Percentiles rank a stretch among this genome's conserved stretches.
phyloP scores from a whole-genome alignment of 1,140 invertebrate species.

The Drosophila miranda region DNA sequence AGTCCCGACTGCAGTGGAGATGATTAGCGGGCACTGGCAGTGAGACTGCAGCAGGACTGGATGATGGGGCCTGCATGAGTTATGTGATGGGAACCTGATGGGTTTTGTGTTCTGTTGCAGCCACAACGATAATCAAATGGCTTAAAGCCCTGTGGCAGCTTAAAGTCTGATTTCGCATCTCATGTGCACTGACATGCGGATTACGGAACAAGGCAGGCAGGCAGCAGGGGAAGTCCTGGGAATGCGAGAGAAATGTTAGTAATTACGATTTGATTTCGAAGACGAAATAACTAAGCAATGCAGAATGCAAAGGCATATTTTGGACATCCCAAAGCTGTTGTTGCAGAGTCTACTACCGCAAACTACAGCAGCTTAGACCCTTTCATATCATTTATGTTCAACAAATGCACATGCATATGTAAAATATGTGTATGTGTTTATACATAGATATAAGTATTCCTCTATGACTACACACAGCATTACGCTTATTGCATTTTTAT shows the following conservation, averaged over 20 bases:
- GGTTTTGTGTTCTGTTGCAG: constrained; percentile 14
- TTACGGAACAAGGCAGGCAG: neutral
- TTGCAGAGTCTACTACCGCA: neutral
- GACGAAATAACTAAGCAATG: neutral
- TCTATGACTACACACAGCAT: constrained; percentile 26
- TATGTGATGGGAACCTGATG: constrained; percentile 54
- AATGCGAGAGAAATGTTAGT: neutral
- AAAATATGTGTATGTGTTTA: neutral
- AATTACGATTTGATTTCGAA: neutral
- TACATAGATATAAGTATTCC: constrained; percentile 2
- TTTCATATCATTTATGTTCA: constrained; percentile 30
- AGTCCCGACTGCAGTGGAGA: constrained; percentile 39
- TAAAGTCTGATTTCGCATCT: constrained; percentile 22
- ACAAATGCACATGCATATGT: constrained; percentile 1
- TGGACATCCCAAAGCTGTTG: neutral
- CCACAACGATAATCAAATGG: constrained; percentile 43
- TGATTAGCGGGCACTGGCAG: constrained; percentile 58
- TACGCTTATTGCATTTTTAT: constrained; percentile 71
- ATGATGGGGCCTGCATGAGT: constrained; percentile 36
- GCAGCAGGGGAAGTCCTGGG: neutral
- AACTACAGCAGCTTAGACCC: constrained; percentile 11
- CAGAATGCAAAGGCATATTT: too few relatives aligned
- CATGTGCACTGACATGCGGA: neutral
- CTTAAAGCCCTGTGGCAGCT: constrained; percentile 19
- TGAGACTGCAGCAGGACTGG: constrained; percentile 28